A percentile compares a stretch with the other conserved stretches of the same genome.
phyloP scores from a whole-genome alignment of 2,888 invertebrate species.

The Venusia cambrica region DNA sequence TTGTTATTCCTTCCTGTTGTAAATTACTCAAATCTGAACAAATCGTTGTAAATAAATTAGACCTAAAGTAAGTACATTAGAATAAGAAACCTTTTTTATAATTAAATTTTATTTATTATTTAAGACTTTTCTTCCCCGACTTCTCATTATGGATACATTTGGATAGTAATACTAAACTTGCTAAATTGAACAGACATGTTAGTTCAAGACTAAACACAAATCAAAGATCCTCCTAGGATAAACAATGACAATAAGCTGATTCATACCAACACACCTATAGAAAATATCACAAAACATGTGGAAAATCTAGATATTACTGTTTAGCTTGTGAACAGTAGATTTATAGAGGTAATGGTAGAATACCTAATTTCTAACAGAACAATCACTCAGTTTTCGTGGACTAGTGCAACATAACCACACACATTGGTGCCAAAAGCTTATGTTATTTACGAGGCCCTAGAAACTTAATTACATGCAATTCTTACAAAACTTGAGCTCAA shows the following conservation, averaged over 20 bases:
- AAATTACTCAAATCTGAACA: slow-evolving; percentile 34
- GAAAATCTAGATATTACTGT: slow-evolving; percentile 9
- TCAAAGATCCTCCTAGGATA: slow-evolving; percentile 27
- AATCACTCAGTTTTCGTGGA: background rate
- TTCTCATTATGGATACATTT: slow-evolving; percentile 24
- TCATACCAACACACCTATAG: slow-evolving; percentile 22
- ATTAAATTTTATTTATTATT: slow-evolving; percentile 74
- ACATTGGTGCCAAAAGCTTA: background rate
- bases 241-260: slow-evolving; percentile 30
- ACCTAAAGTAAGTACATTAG: slow-evolving; percentile 42
- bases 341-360: too few relatives aligned
- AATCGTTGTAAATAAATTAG: slow-evolving; percentile 58
- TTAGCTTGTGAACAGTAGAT: too few relatives aligned
- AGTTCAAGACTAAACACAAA: slow-evolving; percentile 35
- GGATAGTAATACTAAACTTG: slow-evolving; percentile 33
- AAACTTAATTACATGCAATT: background rate
- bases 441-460: slow-evolving; percentile 1
- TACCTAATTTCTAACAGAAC: too few relatives aligned
- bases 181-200: slow-evolving; percentile 33
- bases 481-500: background rate
- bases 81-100: slow-evolving; percentile 64
- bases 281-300: slow-evolving; percentile 40
- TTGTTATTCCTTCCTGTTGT: slow-evolving; percentile 30
- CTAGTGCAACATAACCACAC: slow-evolving; percentile 5
- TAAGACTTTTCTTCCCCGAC: slow-evolving; percentile 33